Evolutionary conservation across 2,888 invertebrate genomes (phyloP).

Genomic region (Eupithecia pulchellata): DNA sequence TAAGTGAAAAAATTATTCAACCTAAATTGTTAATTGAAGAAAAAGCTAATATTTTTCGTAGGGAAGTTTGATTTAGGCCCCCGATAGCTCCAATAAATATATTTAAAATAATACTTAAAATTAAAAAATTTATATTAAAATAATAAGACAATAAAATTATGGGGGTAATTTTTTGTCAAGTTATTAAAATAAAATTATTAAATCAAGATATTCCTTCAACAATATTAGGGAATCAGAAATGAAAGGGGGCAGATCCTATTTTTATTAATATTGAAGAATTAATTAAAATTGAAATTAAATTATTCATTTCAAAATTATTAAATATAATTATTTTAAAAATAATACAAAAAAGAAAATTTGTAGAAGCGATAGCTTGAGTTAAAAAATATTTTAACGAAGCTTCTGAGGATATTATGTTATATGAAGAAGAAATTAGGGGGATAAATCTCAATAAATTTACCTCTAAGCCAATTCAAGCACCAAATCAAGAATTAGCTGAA

Average conservation of each 20-base stretch:
- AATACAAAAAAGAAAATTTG: constrained; percentile 81
- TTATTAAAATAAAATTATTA: constrained; percentile 84
- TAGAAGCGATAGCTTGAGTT: constrained; percentile 85
- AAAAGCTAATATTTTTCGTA: constrained; percentile 86
- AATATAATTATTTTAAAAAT: constrained; percentile 68
- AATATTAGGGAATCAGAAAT: constrained; percentile 86
- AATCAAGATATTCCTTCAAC: constrained; percentile 85
- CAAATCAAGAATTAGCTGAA: constrained; percentile 72
- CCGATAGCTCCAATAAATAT: constrained; percentile 79
- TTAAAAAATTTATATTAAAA: constrained; percentile 71
- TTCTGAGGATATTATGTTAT: constrained; percentile 81
- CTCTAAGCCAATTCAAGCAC: constrained; percentile 87
- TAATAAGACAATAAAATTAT: constrained; percentile 83
- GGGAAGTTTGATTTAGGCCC: constrained; percentile 82
- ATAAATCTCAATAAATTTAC: constrained; percentile 87
- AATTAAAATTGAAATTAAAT: constrained; percentile 66
- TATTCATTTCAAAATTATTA: no score
- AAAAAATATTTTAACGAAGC: constrained; percentile 87
- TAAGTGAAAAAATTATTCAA: constrained; percentile 80
- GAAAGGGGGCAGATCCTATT: constrained; percentile 85
- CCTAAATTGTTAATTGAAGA: constrained; percentile 88
- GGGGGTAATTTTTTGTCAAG: constrained; percentile 88
- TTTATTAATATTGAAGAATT: constrained; percentile 80
- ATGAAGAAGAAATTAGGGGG: constrained; percentile 80
- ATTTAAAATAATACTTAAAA: constrained; percentile 75